Percentiles rank a stretch among this genome's conserved stretches.
Evolutionary conservation across 2,797 vertebrate genomes (phyloP).

Genomic region (Buceros bicornis): DNA sequence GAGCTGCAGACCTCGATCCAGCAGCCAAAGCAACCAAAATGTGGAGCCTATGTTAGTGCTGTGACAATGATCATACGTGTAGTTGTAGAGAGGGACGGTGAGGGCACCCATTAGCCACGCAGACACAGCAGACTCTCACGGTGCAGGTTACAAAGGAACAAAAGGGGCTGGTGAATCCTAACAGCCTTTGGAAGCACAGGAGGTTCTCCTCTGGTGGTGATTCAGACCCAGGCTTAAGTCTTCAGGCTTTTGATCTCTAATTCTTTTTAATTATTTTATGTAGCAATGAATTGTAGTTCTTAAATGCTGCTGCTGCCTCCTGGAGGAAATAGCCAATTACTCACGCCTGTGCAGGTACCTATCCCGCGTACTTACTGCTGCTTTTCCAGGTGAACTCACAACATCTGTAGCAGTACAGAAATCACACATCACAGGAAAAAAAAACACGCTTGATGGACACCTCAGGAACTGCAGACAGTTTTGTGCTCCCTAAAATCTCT

Average conservation of each 20-base stretch:
- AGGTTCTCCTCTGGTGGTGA: neutral
- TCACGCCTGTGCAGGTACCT: neutral
- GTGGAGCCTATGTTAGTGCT: neutral
- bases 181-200: neutral
- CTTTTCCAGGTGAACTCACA: neutral
- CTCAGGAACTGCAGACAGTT: neutral
- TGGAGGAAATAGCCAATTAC: neutral
- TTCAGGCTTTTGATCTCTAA: neutral
- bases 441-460: neutral
- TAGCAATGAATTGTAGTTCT: neutral
- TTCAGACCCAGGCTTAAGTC: neutral
- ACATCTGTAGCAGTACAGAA: neutral
- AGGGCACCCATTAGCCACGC: neutral
- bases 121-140: neutral
- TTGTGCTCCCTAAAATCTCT: neutral
- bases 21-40: neutral
- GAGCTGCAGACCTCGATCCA: neutral
- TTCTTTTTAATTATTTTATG: neutral
- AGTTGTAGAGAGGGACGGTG: neutral
- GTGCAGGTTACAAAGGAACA: neutral
- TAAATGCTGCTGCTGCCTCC: constrained; percentile 16
- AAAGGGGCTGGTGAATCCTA: neutral
- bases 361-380: neutral
- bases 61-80: neutral
- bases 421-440: neutral